phyloP scores from a whole-genome alignment of 2,797 vertebrate genomes.

The Esox masquinongy region DNA sequence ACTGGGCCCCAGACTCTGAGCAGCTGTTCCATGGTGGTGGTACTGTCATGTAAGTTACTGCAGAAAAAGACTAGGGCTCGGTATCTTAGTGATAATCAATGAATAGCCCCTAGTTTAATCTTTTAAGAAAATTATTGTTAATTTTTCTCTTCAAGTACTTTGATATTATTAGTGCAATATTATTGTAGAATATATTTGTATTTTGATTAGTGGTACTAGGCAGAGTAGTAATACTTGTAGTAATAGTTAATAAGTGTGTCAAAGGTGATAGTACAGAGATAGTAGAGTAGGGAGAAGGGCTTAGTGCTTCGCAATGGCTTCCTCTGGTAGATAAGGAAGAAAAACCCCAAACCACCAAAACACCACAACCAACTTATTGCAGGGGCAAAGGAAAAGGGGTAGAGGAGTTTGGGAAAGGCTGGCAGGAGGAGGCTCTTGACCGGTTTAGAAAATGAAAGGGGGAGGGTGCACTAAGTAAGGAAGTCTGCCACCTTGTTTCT shows the following conservation, averaged over 20 bases:
- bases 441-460: slow-evolving; percentile 71
- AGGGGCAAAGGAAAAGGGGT: slow-evolving; percentile 21
- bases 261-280: slow-evolving; percentile 78
- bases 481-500: slow-evolving; percentile 55
- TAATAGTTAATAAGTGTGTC: slow-evolving; percentile 32
- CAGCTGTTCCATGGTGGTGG: slow-evolving; percentile 28
- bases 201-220: too few species aligned
- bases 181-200: too few species aligned
- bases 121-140: too few species aligned
- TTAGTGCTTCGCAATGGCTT: slow-evolving; percentile 80
- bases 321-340: slow-evolving; percentile 79
- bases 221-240: too few species aligned
- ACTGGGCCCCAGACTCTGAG: slow-evolving; percentile 23
- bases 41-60: not conserved
- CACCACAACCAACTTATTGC: slow-evolving; percentile 56
- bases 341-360: slow-evolving; percentile 68
- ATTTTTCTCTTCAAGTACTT: too few species aligned
- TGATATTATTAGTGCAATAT: too few species aligned
- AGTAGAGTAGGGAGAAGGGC: slow-evolving; percentile 52
- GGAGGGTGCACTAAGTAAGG: slow-evolving; percentile 58
- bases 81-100: too few species aligned
- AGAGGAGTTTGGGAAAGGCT: slow-evolving; percentile 17
- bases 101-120: too few species aligned
- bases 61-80: not conserved
- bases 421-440: slow-evolving; percentile 49